Base-by-base conservation (phyloP, 2,888 invertebrate species). In the Protophormia terraenovae region DNA sequence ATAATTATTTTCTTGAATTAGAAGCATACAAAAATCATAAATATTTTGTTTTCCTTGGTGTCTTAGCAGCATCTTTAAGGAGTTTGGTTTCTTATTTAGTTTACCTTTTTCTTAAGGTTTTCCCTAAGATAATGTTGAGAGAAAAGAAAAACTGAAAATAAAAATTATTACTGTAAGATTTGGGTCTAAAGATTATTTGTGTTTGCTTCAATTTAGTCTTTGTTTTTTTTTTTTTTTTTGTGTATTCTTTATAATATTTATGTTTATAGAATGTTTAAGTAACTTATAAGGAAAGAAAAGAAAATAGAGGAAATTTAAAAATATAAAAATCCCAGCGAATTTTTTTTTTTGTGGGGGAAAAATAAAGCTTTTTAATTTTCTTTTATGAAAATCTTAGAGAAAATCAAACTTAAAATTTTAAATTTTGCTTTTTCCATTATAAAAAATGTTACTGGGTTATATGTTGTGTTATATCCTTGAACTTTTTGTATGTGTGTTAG, bases 81-180 rank as follows among this genome's bases (percentile, higher is more conserved):
- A 14, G 88, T 87, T 29, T 76, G 87, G n/a, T 83, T 5, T 88
- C 87, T 7, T 89, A 88, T 66, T 89, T n/a, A n/a, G n/a, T n/a
- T 88, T 47, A 88, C 88, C 7, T 87, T 81, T 60, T 50, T 77
- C 87, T 19, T 87, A 86, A 78, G 86, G 87, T 14, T 88, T 88
- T 75, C 84, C 85, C 50, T 87, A 86, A 78, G 22, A 60, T 19
- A 38, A 45, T 32, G 5, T 16, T 12, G 47, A 7, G 0, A 7
- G 60, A 10, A 24, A 27, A 29, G 22, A 7, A 50, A 60, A 77
- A 32, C 2, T 24, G 12, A 19, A 77, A 47, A 41, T 10, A 53
- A 72, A 80, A 80, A 72, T 72, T 67, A 69, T 73, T 45, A 55
- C 19, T 10, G 4, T 3, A 22, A 80, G 84, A 76, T 80, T 79